Percentiles rank a stretch among this genome's conserved stretches.
Conservation (phyloP, 2,888 invertebrate species). For the Dolomedes plantarius region DNA sequence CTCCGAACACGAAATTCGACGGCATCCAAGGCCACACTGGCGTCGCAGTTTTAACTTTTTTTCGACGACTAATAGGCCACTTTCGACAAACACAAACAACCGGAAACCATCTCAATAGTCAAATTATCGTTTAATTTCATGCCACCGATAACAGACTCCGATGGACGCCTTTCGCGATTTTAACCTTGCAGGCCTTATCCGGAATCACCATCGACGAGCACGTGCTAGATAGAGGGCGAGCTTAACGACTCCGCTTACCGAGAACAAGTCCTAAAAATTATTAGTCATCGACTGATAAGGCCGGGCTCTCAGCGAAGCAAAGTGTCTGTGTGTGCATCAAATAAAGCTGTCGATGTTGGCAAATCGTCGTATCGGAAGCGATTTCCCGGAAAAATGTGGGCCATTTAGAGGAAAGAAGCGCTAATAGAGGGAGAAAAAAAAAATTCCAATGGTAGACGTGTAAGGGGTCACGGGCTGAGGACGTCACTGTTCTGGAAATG, state of each 20-base stretch:
- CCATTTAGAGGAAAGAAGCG: neutral
- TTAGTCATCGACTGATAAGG: constrained; percentile 24
- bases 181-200: neutral
- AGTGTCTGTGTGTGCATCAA: neutral
- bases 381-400: neutral
- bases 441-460: neutral
- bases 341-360: constrained; percentile 2
- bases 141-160: constrained; percentile 10
- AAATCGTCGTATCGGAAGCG: neutral
- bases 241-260: neutral
- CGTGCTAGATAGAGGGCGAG: neutral
- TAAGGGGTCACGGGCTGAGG: neutral
- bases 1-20: no score
- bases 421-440: no score
- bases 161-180: neutral
- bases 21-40: no score
- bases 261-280: neutral
- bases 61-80: no score
- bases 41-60: no score
- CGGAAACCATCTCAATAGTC: constrained; percentile 48
- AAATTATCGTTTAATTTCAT: constrained; percentile 46
- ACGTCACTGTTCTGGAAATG: neutral
- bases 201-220: constrained; percentile 9
- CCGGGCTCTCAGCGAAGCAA: neutral
- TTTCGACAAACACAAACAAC: neutral